These are phyloP conservation scores for Anguilla japonica DNA, from an alignment of 2,113 vertebrate species.

Conservation along the genomic window DNA sequence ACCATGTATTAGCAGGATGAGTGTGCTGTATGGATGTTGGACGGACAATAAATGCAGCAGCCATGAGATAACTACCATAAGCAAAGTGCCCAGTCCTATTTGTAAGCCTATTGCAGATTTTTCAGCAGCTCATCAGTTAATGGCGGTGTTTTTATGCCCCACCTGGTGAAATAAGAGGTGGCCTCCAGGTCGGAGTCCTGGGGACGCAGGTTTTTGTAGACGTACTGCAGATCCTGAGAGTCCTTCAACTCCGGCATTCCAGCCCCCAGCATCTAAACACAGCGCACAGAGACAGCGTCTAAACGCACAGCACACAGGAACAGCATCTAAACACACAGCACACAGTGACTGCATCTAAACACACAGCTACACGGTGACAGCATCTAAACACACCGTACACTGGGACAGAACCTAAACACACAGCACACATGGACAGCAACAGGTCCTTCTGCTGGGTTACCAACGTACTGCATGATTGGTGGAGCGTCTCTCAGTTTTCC, in stretches of 20 bases:
- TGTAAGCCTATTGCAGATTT: not conserved
- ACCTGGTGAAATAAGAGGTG: slow-evolving; percentile 87
- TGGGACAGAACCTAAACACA: slow-evolving; percentile 39
- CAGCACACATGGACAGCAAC: slow-evolving; percentile 4
- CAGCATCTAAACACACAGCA: not conserved
- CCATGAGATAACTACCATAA: too few species aligned
- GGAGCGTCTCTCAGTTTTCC: too few species aligned
- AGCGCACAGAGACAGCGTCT: not conserved
- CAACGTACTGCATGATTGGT: not conserved
- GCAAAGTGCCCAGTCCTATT: not conserved
- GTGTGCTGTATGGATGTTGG: too few species aligned
- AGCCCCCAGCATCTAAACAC: slow-evolving; percentile 77
- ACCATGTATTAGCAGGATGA: not conserved
- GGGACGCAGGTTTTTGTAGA: slow-evolving; percentile 81
- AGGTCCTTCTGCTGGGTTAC: too few species aligned
- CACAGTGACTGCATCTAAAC: not conserved
- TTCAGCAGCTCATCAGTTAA: not conserved
- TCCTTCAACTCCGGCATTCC: slow-evolving; percentile 80
- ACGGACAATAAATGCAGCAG: too few species aligned
- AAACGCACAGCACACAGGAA: slow-evolving; percentile 1
- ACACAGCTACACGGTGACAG: slow-evolving; percentile 39
- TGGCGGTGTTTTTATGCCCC: slow-evolving; percentile 32
- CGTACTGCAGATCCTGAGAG: slow-evolving; percentile 76
- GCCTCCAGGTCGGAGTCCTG: slow-evolving; percentile 82
- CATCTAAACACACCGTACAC: slow-evolving; percentile 68